Evolutionary conservation across 1,140 invertebrate species (phyloP).

Genomic region (Sitophilus oryzae): DNA sequence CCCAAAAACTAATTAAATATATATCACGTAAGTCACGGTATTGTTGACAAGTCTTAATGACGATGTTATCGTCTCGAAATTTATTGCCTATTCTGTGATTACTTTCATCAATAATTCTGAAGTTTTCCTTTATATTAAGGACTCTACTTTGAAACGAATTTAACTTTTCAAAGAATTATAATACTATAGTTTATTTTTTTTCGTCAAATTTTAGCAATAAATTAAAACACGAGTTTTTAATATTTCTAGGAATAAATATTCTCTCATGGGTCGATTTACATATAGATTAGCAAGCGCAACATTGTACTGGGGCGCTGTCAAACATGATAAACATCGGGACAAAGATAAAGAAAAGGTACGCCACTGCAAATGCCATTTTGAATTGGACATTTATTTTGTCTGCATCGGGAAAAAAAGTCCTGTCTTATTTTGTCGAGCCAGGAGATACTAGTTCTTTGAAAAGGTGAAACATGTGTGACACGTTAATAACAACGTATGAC

Average conservation of each 20-base stretch:
- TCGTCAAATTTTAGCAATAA: too few species aligned
- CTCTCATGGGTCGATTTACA: too few species aligned
- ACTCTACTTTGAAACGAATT: too few species aligned
- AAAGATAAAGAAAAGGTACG: background rate
- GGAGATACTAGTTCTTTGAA: conserved; percentile 19
- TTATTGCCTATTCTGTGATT: conserved; percentile 19
- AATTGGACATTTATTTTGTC: conserved; percentile 6
- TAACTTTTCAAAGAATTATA: too few species aligned
- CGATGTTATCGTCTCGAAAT: conserved; percentile 23
- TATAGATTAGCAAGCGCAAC: too few species aligned
- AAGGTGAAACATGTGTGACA: conserved; percentile 30
- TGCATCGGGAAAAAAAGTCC: background rate
- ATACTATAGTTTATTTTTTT: too few species aligned
- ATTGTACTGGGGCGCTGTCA: too few species aligned
- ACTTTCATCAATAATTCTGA: too few species aligned
- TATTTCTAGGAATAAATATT: too few species aligned
- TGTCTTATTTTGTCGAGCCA: conserved; percentile 10
- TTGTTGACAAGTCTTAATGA: conserved; percentile 19
- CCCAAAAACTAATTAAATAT: conserved; percentile 3
- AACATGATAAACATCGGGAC: too few species aligned
- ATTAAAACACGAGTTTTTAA: too few species aligned
- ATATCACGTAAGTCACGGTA: conserved; percentile 11
- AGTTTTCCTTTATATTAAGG: too few species aligned
- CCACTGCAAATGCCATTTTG: background rate
- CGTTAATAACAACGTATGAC: conserved; percentile 34